These are phyloP conservation scores for Molothrus aeneus DNA, from an alignment of 2,797 vertebrate genomes.

Conservation along the genomic window DNA sequence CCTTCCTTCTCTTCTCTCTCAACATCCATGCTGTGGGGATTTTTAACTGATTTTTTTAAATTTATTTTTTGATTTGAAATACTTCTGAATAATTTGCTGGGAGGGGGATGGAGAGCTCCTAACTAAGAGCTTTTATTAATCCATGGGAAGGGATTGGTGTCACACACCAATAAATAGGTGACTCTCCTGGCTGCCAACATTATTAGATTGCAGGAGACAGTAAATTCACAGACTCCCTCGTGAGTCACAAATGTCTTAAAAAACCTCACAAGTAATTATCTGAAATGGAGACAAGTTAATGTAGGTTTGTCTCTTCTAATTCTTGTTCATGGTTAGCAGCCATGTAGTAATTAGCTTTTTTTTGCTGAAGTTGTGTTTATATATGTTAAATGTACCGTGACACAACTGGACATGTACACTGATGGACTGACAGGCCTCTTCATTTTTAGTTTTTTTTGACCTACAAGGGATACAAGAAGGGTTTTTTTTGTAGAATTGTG, in stretches of 20 bases:
- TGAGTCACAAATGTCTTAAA: constrained; percentile 64
- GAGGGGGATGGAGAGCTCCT: constrained; percentile 3
- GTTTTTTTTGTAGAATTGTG: not conserved
- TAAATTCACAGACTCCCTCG: constrained; percentile 63
- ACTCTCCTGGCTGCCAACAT: constrained; percentile 49
- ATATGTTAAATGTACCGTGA: not conserved
- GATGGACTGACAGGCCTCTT: not conserved
- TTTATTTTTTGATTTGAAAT: not conserved
- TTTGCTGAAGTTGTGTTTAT: not conserved
- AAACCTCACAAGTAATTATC: constrained; percentile 64
- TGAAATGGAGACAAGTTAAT: constrained; percentile 58
- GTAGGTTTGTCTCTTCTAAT: constrained; percentile 29
- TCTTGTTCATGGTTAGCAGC: not conserved
- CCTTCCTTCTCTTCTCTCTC: not conserved
- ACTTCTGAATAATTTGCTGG: not conserved
- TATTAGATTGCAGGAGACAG: constrained; percentile 67
- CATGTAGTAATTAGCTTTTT: not conserved
- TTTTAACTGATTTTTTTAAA: not conserved
- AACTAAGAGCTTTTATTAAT: constrained; percentile 48
- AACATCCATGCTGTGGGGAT: not conserved
- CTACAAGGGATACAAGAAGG: not conserved
- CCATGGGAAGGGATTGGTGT: constrained; percentile 51
- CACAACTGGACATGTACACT: not conserved
- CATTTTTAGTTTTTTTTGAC: not conserved
- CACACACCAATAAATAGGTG: constrained; percentile 67